Percentiles rank a stretch among this genome's conserved stretches.
Conservation (phyloP, 1,140 invertebrate species). For the Chionoecetes opilio region DNA sequence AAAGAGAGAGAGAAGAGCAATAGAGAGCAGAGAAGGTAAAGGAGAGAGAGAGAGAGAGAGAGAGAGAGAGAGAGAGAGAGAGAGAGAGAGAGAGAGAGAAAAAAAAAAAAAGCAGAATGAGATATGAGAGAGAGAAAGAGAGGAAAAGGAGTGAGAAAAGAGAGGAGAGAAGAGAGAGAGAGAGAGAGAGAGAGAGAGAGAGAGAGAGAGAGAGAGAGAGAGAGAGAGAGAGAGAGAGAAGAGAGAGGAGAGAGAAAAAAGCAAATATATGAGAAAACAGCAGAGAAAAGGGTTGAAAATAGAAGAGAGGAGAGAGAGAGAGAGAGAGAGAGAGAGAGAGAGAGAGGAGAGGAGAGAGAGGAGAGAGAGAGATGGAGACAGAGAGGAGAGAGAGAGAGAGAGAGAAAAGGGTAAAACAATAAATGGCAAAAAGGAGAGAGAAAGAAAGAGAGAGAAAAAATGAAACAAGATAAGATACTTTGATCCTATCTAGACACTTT, state of each 20-base stretch:
- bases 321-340: background rate
- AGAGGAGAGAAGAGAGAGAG: background rate
- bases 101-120: background rate
- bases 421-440: too few relatives aligned
- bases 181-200: background rate
- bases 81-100: background rate
- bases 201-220: background rate
- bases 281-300: too few relatives aligned
- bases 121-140: background rate
- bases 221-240: background rate
- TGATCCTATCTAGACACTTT: too few relatives aligned
- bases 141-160: background rate
- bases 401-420: background rate
- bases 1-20: background rate
- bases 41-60: constrained; percentile 4
- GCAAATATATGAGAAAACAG: too few relatives aligned
- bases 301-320: too few relatives aligned
- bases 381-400: background rate
- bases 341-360: too few relatives aligned
- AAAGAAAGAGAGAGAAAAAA: background rate
- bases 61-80: background rate
- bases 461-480: too few relatives aligned
- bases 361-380: too few relatives aligned
- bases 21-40: too few relatives aligned
- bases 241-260: background rate